Conservation (phyloP, 1,140 invertebrate genomes). For the Bicyclus anynana region DNA sequence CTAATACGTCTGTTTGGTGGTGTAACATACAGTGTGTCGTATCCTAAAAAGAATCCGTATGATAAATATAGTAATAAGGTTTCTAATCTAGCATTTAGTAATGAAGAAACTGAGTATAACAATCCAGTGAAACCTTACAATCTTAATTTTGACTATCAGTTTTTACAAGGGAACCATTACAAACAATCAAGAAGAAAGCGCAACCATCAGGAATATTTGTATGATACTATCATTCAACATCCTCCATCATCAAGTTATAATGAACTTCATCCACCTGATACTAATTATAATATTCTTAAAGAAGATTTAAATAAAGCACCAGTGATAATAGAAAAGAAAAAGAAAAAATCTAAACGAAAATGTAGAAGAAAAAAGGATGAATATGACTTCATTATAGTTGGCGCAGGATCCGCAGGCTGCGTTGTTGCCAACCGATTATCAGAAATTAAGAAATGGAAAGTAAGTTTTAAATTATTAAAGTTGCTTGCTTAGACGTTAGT, state of each 20-base stretch:
- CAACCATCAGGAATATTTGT: background rate
- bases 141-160: slow-evolving; percentile 8
- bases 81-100: background rate
- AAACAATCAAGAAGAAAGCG: too few relatives aligned
- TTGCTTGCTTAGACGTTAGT: too few relatives aligned
- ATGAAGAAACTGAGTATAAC: slow-evolving; percentile 3
- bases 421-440: slow-evolving; percentile 61
- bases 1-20: slow-evolving; percentile 78
- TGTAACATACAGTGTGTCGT: slow-evolving; percentile 44
- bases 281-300: slow-evolving; percentile 33
- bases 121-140: background rate
- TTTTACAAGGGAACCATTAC: background rate
- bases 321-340: slow-evolving; percentile 18
- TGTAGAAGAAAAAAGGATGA: slow-evolving; percentile 33
- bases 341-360: slow-evolving; percentile 18
- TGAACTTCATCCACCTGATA: background rate
- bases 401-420: slow-evolving; percentile 63
- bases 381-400: slow-evolving; percentile 66
- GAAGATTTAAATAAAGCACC: slow-evolving; percentile 25
- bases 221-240: background rate
- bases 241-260: background rate
- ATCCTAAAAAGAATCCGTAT: slow-evolving; percentile 34
- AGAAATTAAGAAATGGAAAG: slow-evolving; percentile 69
- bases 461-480: slow-evolving; percentile 29
- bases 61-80: background rate